These are phyloP conservation scores for Macrosteles quadrilineatus DNA, from an alignment of 1,140 invertebrate genomes.

Conservation along the genomic window DNA sequence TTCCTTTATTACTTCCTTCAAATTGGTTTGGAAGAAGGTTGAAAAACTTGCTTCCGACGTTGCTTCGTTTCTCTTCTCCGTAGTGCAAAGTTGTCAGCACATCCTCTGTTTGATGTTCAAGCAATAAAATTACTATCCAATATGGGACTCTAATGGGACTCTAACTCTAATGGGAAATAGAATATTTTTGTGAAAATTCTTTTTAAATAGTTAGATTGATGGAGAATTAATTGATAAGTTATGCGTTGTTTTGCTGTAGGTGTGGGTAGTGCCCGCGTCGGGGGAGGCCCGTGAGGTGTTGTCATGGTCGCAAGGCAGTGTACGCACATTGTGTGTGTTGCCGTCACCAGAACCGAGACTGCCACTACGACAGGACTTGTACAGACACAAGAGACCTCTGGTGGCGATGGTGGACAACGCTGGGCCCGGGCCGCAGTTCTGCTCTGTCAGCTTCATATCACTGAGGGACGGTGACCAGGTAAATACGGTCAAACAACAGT, in stretches of 20 bases:
- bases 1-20: no score
- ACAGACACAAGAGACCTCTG: constrained; percentile 76
- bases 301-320: constrained; percentile 85
- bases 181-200: no score
- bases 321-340: constrained; percentile 78
- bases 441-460: constrained; percentile 87
- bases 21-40: no score
- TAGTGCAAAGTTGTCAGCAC: no score
- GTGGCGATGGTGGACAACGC: constrained; percentile 85
- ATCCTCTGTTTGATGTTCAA: no score
- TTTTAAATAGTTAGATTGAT: no score
- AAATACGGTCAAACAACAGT: constrained; percentile 43
- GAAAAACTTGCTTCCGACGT: no score
- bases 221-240: no score
- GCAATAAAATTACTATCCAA: no score
- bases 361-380: constrained; percentile 59
- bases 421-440: constrained; percentile 78
- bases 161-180: no score
- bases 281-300: constrained; percentile 91
- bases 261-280: constrained; percentile 75
- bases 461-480: constrained; percentile 86
- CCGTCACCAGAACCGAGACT: constrained; percentile 65
- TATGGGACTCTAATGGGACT: no score
- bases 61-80: no score
- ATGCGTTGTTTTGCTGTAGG: constrained; percentile 53